Percentiles rank a stretch among this genome's conserved stretches.
These are phyloP conservation scores for Enteromius argenteus DNA, from an alignment of 2,797 vertebrate species.

Conservation along the genomic window DNA sequence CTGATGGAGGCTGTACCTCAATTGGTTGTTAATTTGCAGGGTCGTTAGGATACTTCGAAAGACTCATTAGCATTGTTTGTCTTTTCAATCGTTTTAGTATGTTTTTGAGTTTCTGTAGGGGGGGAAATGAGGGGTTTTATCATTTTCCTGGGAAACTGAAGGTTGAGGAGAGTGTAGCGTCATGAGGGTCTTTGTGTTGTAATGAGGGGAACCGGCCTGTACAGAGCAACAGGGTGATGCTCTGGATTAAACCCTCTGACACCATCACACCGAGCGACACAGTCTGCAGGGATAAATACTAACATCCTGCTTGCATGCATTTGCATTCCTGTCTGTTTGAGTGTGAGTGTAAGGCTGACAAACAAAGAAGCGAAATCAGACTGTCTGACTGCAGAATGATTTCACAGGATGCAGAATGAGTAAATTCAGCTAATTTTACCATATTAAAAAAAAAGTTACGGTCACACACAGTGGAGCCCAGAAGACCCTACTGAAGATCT, in stretches of 20 bases:
- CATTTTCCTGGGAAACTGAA: slow-evolving; percentile 84
- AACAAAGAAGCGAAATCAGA: slow-evolving; percentile 28
- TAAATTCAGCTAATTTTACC: neutral
- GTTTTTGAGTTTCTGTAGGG: slow-evolving; percentile 78
- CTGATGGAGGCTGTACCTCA: slow-evolving; percentile 83
- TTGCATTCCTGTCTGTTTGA: slow-evolving; percentile 41
- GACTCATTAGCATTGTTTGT: slow-evolving; percentile 88
- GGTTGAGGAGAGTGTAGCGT: slow-evolving; percentile 70
- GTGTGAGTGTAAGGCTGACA: slow-evolving; percentile 26
- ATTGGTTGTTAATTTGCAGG: slow-evolving; percentile 86
- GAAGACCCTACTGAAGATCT: neutral
- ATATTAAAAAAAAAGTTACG: neutral
- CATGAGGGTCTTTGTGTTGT: slow-evolving; percentile 80
- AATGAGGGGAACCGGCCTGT: slow-evolving; percentile 82
- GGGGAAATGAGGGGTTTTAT: slow-evolving; percentile 71
- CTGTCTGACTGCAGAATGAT: neutral
- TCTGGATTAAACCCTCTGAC: slow-evolving; percentile 80
- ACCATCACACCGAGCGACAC: slow-evolving; percentile 57
- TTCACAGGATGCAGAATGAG: neutral
- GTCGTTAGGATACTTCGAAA: slow-evolving; percentile 86
- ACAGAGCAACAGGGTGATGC: slow-evolving; percentile 78
- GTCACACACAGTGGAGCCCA: neutral
- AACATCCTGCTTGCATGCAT: slow-evolving; percentile 45
- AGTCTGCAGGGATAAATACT: slow-evolving; percentile 25
- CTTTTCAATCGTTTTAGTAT: slow-evolving; percentile 74